Evolutionary conservation across 2,797 vertebrate genomes (phyloP).

Genomic region (Darevskia mixta): DNA sequence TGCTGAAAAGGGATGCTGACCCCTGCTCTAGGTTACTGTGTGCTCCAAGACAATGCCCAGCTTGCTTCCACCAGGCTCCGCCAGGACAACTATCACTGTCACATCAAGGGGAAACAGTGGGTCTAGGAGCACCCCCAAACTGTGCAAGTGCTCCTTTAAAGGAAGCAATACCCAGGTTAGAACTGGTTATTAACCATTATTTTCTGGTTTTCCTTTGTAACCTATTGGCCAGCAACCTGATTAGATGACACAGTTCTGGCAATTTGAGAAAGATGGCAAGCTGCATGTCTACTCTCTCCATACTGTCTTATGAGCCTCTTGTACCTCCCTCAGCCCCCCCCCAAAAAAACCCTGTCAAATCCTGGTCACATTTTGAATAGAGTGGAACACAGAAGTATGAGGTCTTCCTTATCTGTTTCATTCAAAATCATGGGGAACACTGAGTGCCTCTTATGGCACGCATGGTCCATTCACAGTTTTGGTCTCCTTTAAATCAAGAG

Average conservation of each 20-base stretch:
- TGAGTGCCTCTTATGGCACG: background rate
- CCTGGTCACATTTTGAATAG: background rate
- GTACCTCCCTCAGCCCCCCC: background rate
- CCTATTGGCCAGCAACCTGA: background rate
- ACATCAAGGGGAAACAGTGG: background rate
- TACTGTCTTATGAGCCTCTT: no score
- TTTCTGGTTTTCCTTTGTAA: background rate
- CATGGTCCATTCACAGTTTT: slow-evolving; percentile 9
- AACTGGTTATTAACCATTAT: background rate
- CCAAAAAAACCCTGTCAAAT: background rate
- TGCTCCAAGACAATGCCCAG: background rate
- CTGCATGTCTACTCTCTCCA: background rate
- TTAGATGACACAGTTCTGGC: background rate
- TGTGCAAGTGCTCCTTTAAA: background rate
- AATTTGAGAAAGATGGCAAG: background rate
- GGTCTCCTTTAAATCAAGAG: slow-evolving; percentile 47
- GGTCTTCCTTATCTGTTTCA: background rate
- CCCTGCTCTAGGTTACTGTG: background rate
- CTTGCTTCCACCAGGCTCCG: background rate
- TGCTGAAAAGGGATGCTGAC: no score
- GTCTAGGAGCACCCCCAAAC: background rate
- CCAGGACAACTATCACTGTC: background rate
- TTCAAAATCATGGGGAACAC: background rate
- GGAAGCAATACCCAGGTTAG: background rate
- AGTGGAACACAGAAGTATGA: background rate